Evolutionary conservation across 2,113 vertebrate species (phyloP), one percentile per base, ranked within the genome.

Genomic region (Upupa epops): DNA sequence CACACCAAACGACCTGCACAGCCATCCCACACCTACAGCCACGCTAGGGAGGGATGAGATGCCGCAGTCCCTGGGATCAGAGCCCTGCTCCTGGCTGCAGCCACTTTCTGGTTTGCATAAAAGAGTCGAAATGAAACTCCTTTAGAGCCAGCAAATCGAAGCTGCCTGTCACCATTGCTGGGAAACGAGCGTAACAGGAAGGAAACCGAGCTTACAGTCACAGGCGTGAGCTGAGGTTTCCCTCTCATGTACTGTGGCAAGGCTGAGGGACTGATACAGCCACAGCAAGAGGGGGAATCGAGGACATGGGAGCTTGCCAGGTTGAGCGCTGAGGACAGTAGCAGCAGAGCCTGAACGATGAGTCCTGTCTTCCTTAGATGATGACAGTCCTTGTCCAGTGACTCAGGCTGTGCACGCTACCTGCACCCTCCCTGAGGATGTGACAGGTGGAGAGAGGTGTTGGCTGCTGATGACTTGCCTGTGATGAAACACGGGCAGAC

Each of bases 161-260:
- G 81, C 68, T 49, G 78, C 74, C 48, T 54, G 81, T 95, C 89
- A 37, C 88, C 37, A 6, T 63, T 72, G 37, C 89, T 73, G 89
- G 92, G 86, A 85, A 77, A 73, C 5, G 14, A 74, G 69, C 26
- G 86, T 59, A 65, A 72, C 0, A 1, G 76, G 83, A 58, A 90
- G 80, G 86, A 86, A 92, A 82, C 55, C 2, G 14, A 90, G 83
- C 6, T 8, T 49, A 83, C 1, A 3, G 85, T 74, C 8, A 0
- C 80, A 73, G 86, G 17, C 48, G 12, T 12, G 88, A 85, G 86
- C 89, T 92, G 93, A 93, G 89, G 90, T 93, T 96, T 93, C 74
- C 73, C 55, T 84, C 76, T 70, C 93, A 10, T 52, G 66, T 76
- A 31, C 7, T 66, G 86, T 10, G 73, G 86, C 0, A 8, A 90